phyloP scores from a whole-genome alignment of 2,888 invertebrate genomes.

The Nephrotoma appendiculata region DNA sequence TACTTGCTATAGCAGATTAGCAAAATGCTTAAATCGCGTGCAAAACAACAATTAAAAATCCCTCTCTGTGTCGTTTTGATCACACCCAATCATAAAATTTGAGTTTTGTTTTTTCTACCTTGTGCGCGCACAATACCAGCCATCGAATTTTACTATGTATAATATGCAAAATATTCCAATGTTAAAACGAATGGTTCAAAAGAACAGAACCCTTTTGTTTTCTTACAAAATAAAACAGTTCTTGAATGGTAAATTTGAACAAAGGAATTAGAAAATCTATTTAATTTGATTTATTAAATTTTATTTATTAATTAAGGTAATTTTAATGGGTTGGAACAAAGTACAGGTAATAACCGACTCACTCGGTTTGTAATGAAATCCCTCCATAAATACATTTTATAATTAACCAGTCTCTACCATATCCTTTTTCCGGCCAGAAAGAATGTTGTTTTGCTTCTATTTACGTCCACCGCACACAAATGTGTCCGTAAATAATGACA shows the following conservation, averaged over 20 bases:
- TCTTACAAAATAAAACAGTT: neutral
- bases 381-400: no score
- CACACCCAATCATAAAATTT: neutral
- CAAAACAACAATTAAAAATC: neutral
- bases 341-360: neutral
- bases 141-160: neutral
- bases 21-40: neutral
- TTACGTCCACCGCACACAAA: no score
- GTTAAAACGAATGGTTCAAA: neutral
- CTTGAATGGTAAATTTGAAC: neutral
- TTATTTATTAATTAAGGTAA: neutral
- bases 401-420: no score
- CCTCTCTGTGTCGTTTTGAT: neutral
- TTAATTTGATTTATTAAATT: neutral
- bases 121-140: neutral
- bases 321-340: neutral
- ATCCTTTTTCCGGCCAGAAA: no score
- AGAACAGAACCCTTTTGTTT: neutral
- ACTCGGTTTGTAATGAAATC: no score
- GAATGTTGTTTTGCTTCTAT: no score
- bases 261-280: neutral
- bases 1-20: neutral
- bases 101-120: neutral
- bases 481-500: no score
- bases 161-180: neutral